Evolutionary conservation across 2,113 vertebrate genomes (phyloP), one percentile per base, ranked within the genome.

Genomic region (Osmerus eperlanus): DNA sequence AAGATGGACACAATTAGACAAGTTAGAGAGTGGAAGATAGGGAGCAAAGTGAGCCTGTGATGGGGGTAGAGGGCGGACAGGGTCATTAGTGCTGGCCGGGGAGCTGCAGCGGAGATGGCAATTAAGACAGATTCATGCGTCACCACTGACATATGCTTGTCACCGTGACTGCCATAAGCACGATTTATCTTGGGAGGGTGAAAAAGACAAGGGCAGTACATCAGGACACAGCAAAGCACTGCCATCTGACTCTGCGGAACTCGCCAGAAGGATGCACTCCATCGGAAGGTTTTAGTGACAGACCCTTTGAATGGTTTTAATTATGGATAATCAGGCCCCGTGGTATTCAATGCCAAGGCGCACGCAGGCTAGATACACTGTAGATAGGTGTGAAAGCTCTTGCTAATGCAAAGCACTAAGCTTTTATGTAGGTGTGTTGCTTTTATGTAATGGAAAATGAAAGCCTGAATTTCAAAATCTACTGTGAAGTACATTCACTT

Each of bases 101-200:
- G 74, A 11, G 14, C 25, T 64, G 69, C 61, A 65, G 72, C 69
- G 61, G 58, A 65, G 72, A 72, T 79, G 81, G 83, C 84, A 82
- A 81, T 47, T 70, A 68, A 84, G 78, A 84, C 66, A 60, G 85
- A 89, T 89, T 84, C 68, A 71, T 74, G 66, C 66, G 82, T 80
- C 71, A 70, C 70, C 23, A 76, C 68, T 64, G 84, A 85, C 85
- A 88, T 86, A 84, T 83, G 86, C 80, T 72, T 64, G 70, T 80
- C 79, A 85, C 58, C 54, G 14, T 52, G 64, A 65, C 63, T 66
- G 53, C 51, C 73, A 80, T 84, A 84, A 86, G 70, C 75, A 73
- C 69, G 70, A 89, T 85, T 84, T 69, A 89, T 89, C 76, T 70
- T 72, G 62, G 11, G 55, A 60, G 68, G 62, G 75, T 32, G 61